Percentiles rank a stretch among this genome's conserved stretches.
These are phyloP conservation scores for Ciona savignyi DNA, from an alignment of 23 tunicate species.

Conservation along the genomic window DNA sequence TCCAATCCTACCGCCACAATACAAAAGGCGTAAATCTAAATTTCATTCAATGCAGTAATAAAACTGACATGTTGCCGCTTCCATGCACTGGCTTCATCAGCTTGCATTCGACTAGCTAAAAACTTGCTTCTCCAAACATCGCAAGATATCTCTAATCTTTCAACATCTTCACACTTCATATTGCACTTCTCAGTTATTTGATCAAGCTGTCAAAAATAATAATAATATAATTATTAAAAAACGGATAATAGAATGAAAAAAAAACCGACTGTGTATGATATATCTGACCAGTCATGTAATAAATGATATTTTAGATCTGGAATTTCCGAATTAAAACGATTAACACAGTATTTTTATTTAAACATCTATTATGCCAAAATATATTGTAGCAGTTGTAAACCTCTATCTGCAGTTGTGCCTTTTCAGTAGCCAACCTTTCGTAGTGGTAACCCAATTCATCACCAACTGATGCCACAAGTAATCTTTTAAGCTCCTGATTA, in stretches of 20 bases:
- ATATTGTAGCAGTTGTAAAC: slow-evolving; percentile 15
- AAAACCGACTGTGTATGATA: too few relatives aligned
- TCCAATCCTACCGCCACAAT: too few relatives aligned
- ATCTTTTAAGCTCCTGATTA: slow-evolving; percentile 72
- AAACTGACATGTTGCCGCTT: slow-evolving; percentile 20
- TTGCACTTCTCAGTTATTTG: slow-evolving; percentile 22
- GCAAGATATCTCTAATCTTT: slow-evolving; percentile 69
- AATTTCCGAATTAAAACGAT: too few relatives aligned
- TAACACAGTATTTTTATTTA: too few relatives aligned
- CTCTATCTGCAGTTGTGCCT: slow-evolving; percentile 69
- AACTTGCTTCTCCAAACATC: slow-evolving; percentile 93
- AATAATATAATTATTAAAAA: too few relatives aligned
- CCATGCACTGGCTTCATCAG: slow-evolving; percentile 35
- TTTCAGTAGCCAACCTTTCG: slow-evolving; percentile 76
- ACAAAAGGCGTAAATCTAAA: too few relatives aligned
- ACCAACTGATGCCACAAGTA: slow-evolving; percentile 82
- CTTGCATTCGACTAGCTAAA: slow-evolving; percentile 76
- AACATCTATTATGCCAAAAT: too few relatives aligned
- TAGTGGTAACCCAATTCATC: slow-evolving; percentile 81
- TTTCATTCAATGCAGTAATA: too few relatives aligned
- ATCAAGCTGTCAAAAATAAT: slow-evolving; percentile 17
- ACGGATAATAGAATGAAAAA: too few relatives aligned
- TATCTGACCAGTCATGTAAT: too few relatives aligned
- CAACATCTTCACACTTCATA: slow-evolving; percentile 52
- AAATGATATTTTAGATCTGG: too few relatives aligned